phyloP scores from a whole-genome alignment of 2,888 invertebrate species.

The Rhagonycha fulva region DNA sequence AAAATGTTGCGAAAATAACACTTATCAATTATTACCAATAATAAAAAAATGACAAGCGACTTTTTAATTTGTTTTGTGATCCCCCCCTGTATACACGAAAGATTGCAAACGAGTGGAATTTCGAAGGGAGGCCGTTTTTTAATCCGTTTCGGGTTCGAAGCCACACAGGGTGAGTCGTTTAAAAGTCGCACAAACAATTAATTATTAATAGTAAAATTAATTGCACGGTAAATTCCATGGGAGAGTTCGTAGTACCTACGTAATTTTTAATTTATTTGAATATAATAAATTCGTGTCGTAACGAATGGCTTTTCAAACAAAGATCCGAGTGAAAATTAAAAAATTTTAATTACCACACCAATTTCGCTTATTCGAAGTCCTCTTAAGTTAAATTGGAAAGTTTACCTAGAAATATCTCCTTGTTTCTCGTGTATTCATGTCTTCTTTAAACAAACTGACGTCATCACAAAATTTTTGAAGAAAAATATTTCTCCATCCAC shows the following conservation, averaged over 20 bases:
- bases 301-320: background rate
- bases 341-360: background rate
- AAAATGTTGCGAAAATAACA: conserved; percentile 5
- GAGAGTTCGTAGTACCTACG: background rate
- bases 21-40: background rate
- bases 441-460: conserved; percentile 6
- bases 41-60: background rate
- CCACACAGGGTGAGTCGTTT: too few relatives aligned
- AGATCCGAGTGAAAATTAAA: background rate
- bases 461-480: conserved; percentile 7
- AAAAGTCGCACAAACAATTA: background rate
- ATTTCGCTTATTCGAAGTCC: background rate
- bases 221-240: background rate
- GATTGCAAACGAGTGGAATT: too few relatives aligned
- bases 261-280: background rate
- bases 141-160: too few relatives aligned
- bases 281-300: background rate
- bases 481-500: background rate
- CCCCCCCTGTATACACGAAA: background rate
- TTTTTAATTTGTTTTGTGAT: background rate
- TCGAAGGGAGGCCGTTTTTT: too few relatives aligned
- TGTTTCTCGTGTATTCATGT: conserved; percentile 10
- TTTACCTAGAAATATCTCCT: conserved; percentile 14
- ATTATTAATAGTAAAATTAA: background rate
- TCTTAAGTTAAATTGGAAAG: conserved; percentile 10